Evolutionary conservation across 2,797 vertebrate genomes (phyloP), one percentile per base, ranked within the genome.

Genomic region (Danio choprae): DNA sequence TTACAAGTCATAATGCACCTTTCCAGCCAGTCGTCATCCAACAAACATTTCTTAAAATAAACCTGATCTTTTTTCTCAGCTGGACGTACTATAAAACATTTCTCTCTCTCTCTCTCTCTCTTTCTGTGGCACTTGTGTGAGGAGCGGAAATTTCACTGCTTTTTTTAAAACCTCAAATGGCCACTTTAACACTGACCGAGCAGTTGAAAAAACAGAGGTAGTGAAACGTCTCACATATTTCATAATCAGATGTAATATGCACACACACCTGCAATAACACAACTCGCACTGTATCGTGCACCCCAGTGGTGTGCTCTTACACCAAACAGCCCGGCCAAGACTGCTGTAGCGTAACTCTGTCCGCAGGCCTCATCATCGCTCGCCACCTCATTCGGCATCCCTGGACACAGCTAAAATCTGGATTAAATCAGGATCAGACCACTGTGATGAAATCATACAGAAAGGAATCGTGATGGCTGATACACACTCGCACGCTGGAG

Each of bases 191-290:
- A 86, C 74, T n/a, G 56, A 62, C 79, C 41, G 62, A 90, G 89
- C 79, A 87, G 87, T 87, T 92, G 88, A 87, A 87, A 90, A 91
- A 93, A 92, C 88, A 92, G 84, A 87, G 56, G 83, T 85, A 64
- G 74, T 77, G 88, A 89, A 73, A 90, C 51, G 88, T 90, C 84
- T 90, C 70, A 83, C 89, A 89, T 90, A 86, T 90, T 92, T 92
- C 88, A 90, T 88, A 91, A 90, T 89, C 86, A 85, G 87, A 91
- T 83, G 87, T 93, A 92, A 92, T 83, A 73, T 71, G 76, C 80
- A 78, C 83, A 84, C 88, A 84, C 93, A 93, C 92, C 92, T 94
- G 92, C 86, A 90, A 89, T 92, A 94, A 94, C 92, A 94, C 77
- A 79, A 36, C 79, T 84, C 40, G 20, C 84, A 85, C 88, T 88